Percentiles rank a stretch among this genome's conserved stretches.
Conservation (phyloP, 2,797 vertebrate genomes). For the Hydrophis major region DNA sequence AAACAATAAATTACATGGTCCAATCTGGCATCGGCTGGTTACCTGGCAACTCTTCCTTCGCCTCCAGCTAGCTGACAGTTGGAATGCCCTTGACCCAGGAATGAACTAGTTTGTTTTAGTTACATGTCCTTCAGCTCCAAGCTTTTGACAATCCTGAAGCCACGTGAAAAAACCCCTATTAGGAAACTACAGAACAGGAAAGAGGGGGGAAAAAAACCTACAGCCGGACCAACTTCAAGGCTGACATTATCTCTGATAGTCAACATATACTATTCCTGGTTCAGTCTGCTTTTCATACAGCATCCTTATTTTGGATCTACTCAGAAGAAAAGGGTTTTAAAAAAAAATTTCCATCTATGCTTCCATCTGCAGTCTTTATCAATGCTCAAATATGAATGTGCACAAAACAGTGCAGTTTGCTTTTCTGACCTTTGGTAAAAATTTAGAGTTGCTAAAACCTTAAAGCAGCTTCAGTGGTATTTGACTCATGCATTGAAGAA, state of each 20-base stretch:
- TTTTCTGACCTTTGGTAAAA: background rate
- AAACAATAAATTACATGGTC: too few relatives aligned
- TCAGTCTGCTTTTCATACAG: background rate
- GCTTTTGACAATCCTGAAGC: too few relatives aligned
- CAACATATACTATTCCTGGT: background rate
- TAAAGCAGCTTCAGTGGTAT: background rate
- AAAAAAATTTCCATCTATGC: background rate
- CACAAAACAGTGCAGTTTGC: background rate
- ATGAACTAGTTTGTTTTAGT: too few relatives aligned
- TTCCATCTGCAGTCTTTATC: background rate
- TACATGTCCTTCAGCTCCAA: too few relatives aligned
- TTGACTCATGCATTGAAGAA: background rate
- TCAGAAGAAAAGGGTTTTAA: background rate
- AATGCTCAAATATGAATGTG: background rate
- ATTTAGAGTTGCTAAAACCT: background rate
- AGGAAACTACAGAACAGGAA: too few relatives aligned
- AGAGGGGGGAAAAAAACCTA: too few relatives aligned
- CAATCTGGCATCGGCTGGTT: too few relatives aligned
- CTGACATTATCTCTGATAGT: background rate
- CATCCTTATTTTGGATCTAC: background rate
- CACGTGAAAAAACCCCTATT: too few relatives aligned
- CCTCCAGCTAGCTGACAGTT: too few relatives aligned
- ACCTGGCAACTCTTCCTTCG: too few relatives aligned
- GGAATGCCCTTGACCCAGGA: too few relatives aligned
- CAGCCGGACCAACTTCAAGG: too few relatives aligned